Base-by-base conservation (phyloP, 53 echinoderm and acorn worm genomes). In the Holothuria leucospilota region DNA sequence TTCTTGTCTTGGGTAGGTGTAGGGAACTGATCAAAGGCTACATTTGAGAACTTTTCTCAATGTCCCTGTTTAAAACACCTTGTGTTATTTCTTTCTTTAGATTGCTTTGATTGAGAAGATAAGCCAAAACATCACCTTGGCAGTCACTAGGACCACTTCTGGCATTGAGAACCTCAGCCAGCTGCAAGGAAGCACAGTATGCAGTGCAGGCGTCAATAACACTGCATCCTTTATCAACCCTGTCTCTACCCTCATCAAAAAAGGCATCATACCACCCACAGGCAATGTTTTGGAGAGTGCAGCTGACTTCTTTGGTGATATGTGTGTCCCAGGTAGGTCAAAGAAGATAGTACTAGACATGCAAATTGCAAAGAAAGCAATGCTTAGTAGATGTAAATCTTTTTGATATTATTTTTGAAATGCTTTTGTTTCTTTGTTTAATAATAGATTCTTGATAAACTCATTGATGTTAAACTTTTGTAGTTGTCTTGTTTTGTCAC, bases 201-300 rank as follows among this genome's bases (percentile, higher is more conserved):
- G 96, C 86, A 89, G 93, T 41, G 85, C 88, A 41, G 88, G 91
- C n/a, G 86, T 90, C 72, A 79, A 94, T 70, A 39, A 66, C 46
- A 91, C 90, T 7, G 87, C 91, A 40, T 84, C 89, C 85, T 94
- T 92, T 69, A 87, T 85, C 64, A 63, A 89, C 65, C 96, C 94
- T 15, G 87, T 94, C 63, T 87, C 91, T 69, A 56, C 84, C 40
- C 91, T 96, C n/a, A 93, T 96, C 89, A 62, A 87, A 68, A 86
- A 94, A 59, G 86, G 86, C 4, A 62, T 96, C 79, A 96, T 96
- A 67, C 93, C 94, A 24, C 59, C 23, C 14, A 91, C 71, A 5
- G 96, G 96, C 38, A 89, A 94, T 68, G 82, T 82, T 51, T 82
- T 93, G 29, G 94, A 96, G 86, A 96, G 96, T 69, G 90, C 94